A percentile compares a stretch with the other conserved stretches of the same genome.
These are phyloP conservation scores for Ips nitidus DNA, from an alignment of 1,140 invertebrate genomes.

Conservation along the genomic window DNA sequence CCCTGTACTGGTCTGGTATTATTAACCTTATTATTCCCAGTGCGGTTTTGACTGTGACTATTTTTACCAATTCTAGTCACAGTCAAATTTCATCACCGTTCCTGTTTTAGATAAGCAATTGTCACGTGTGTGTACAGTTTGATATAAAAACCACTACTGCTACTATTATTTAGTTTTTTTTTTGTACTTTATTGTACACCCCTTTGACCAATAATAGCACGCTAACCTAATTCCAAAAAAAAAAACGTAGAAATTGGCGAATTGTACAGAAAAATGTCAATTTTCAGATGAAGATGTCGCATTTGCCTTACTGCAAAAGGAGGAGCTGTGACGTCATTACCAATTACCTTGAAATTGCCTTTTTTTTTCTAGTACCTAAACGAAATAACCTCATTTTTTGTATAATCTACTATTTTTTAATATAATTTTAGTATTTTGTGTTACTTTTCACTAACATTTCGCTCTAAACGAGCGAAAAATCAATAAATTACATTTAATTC, in stretches of 20 bases:
- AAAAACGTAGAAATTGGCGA: background rate
- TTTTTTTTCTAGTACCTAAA: background rate
- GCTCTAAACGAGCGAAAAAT: no score
- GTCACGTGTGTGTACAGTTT: conserved; percentile 22
- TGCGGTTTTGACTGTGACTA: no score
- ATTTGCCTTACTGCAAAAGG: background rate
- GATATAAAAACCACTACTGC: conserved; percentile 20
- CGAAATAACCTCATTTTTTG: background rate
- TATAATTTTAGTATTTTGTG: background rate
- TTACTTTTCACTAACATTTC: background rate
- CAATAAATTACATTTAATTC: no score
- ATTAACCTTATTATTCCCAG: no score
- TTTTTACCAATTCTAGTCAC: no score
- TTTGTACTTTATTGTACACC: no score
- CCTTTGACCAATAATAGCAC: no score
- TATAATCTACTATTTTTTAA: background rate
- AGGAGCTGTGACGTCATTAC: background rate
- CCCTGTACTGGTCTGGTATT: no score
- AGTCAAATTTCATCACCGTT: no score
- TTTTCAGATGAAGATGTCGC: conserved; percentile 1
- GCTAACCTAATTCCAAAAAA: no score
- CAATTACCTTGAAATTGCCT: background rate
- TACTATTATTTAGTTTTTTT: conserved; percentile 3
- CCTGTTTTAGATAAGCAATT: no score
- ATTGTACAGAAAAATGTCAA: background rate